phyloP scores from a whole-genome alignment of 1,140 invertebrate species.

The Meteorus sp. region DNA sequence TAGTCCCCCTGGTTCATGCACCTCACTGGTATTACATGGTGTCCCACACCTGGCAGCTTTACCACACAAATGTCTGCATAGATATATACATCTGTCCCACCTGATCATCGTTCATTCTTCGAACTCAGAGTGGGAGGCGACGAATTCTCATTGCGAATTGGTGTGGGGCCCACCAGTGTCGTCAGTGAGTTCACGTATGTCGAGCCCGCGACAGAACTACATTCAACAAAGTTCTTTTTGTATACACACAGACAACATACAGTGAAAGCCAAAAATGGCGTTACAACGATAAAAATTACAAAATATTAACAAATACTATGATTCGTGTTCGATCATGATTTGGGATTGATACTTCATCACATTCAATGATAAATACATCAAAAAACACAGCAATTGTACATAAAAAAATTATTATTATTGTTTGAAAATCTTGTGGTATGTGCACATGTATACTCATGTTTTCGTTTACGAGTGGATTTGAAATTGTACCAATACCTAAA shows the following conservation, averaged over 20 bases:
- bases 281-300: constrained; percentile 32
- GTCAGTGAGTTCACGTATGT: constrained; percentile 45
- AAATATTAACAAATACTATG: not conserved
- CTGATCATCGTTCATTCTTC: not conserved
- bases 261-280: constrained; percentile 45
- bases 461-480: no score
- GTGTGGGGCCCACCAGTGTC: constrained; percentile 29
- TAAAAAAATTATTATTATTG: no score
- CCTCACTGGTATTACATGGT: constrained; percentile 11
- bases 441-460: no score
- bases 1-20: not conserved
- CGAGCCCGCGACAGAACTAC: constrained; percentile 34
- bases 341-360: not conserved
- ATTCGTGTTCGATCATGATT: constrained; percentile 20
- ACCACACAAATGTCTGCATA: no score
- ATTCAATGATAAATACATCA: constrained; percentile 11
- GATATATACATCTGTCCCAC: no score
- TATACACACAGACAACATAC: constrained; percentile 16
- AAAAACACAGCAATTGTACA: no score
- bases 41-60: constrained; percentile 21
- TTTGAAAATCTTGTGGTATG: no score
- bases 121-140: constrained; percentile 20
- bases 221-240: no score
- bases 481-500: no score
- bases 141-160: constrained; percentile 19